Base-by-base conservation (phyloP, 2,797 vertebrate species). In the Galaxias olidus region DNA sequence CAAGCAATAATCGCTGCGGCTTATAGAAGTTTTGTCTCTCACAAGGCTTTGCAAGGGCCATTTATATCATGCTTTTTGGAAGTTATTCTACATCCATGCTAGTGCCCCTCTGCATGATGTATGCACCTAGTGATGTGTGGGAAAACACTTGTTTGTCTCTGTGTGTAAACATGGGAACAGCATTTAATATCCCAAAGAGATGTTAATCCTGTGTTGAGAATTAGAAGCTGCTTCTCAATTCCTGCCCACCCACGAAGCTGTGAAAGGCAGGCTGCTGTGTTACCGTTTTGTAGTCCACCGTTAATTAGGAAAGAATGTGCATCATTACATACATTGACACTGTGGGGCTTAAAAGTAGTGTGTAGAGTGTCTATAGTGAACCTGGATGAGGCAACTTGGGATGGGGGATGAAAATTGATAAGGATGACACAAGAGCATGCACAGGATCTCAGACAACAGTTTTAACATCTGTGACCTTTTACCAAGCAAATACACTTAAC, bases 121-220 rank as follows among this genome's bases (percentile, higher is more conserved):
- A 53, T 65, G 56, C 55, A 50, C 52, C 18, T 6, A 30, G 43
- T n/a, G 20, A 49, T 48, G 30, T 49, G 51, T 63, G 58, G 14
- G 17, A 40, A 10, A 1, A 59, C 44, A 51, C 5, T 14, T 58
- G 18, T 18, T 10, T 42, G 42, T 59, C 42, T 46, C 9, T 1
- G 30, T 14, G 44, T 65, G 57, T 40, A 18, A 69, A 76, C 61
- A 59, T 66, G 70, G 71, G 63, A 72, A 77, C 69, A 60, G 58
- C 53, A 82, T 78, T 79, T 72, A 56, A 2, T 77, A 80, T 82
- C 17, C 79, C 56, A 78, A 81, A 81, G 64, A 62, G 47, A 72
- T 54, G 20, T 44, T 57, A 56, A 55, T 46, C 66, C 57, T 54
- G 8, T n/a, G n/a, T 14, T 8, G 54, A 51, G 57, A 66, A 69